A percentile compares a stretch with the other conserved stretches of the same genome.
Conservation (phyloP, 2,113 vertebrate genomes). For the Willisornis vidua region DNA sequence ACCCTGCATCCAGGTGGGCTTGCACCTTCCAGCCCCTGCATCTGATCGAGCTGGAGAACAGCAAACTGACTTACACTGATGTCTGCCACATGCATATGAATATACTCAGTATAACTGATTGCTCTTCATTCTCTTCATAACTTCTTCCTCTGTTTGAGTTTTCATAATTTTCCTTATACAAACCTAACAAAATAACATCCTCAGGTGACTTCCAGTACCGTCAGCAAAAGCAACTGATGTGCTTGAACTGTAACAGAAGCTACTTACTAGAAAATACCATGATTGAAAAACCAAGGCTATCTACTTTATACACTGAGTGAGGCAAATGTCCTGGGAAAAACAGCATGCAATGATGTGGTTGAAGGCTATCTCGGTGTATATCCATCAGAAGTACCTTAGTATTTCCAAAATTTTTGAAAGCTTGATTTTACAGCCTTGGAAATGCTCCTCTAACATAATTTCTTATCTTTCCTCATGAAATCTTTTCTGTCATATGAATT, state of each 20-base stretch:
- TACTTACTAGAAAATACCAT: not conserved
- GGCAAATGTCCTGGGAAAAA: not conserved
- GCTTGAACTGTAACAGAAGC: not conserved
- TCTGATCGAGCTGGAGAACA: not conserved
- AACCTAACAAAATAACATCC: not conserved
- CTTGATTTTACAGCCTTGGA: not conserved
- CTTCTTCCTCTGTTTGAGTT: not conserved
- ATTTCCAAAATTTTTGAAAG: not conserved
- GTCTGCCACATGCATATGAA: not conserved
- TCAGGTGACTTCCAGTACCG: not conserved
- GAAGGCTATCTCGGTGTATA: not conserved
- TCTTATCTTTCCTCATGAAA: not conserved
- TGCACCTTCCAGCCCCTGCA: not conserved
- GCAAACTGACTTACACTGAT: not conserved
- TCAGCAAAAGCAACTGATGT: not conserved
- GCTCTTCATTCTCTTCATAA: not conserved
- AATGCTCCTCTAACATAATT: not conserved
- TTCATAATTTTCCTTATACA: not conserved
- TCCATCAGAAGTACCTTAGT: not conserved
- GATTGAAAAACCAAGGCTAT: not conserved
- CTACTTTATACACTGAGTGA: not conserved
- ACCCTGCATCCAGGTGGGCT: not conserved
- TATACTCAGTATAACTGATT: not conserved
- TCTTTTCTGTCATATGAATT: not conserved
- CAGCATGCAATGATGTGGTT: not conserved